These are phyloP conservation scores for Crypturellus tataupa DNA, from an alignment of 2,797 vertebrate genomes.

Conservation along the genomic window DNA sequence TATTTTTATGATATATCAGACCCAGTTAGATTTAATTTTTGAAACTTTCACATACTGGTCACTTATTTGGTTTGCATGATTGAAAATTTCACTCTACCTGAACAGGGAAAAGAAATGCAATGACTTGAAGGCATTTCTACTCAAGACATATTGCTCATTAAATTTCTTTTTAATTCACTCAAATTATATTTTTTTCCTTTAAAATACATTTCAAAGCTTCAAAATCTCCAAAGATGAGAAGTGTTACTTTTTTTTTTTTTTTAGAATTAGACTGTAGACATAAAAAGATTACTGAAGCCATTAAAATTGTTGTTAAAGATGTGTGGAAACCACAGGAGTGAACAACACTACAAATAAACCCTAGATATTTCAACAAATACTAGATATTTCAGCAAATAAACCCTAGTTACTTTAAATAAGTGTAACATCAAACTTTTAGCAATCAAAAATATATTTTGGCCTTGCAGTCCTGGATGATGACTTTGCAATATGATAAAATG, in stretches of 20 bases:
- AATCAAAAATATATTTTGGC: not conserved
- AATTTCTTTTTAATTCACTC: not conserved
- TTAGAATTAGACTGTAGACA: not conserved
- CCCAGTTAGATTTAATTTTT: not conserved
- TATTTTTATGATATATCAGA: not conserved
- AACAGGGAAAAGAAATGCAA: not conserved
- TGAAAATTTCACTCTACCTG: not conserved
- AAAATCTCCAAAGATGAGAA: not conserved
- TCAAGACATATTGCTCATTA: not conserved
- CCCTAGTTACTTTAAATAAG: not conserved
- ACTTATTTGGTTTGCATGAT: not conserved
- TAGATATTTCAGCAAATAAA: not conserved
- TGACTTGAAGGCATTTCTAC: not conserved
- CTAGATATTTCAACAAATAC: not conserved
- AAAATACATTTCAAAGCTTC: not conserved
- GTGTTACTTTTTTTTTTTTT: not conserved
- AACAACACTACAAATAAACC: not conserved
- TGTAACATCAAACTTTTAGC: not conserved
- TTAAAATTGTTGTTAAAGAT: not conserved
- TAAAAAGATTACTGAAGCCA: not conserved
- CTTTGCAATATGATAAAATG: not conserved
- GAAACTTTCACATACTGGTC: not conserved
- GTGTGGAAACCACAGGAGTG: not conserved
- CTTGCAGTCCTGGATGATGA: not conserved
- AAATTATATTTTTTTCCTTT: not conserved